Percentiles rank a stretch among this genome's conserved stretches.
phyloP scores from a whole-genome alignment of 2,888 invertebrate species.

The Cyaniris semiargus region DNA sequence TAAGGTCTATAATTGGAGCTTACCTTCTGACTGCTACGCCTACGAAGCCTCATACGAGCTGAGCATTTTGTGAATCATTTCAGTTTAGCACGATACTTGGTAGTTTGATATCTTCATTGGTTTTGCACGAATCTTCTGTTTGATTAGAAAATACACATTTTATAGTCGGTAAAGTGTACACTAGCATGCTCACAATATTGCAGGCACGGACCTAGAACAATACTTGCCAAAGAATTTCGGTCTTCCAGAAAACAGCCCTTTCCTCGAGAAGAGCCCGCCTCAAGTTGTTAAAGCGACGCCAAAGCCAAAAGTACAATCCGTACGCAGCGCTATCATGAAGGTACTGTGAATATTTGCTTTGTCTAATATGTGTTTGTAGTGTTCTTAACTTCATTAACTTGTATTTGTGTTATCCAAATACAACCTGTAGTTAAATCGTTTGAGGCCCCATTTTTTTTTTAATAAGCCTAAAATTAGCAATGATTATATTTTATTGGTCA shows the following conservation, averaged over 20 bases:
- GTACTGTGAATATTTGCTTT: constrained; percentile 40
- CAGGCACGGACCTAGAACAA: constrained; percentile 82
- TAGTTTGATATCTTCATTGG: background rate
- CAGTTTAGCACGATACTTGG: constrained; percentile 25
- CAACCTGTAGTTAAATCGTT: background rate
- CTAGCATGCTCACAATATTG: constrained; percentile 49
- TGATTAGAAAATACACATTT: constrained; percentile 23
- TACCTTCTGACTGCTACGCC: constrained; percentile 4
- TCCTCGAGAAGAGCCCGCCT: constrained; percentile 75
- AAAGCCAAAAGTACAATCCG: constrained; percentile 61
- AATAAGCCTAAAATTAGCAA: background rate
- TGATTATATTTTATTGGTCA: background rate
- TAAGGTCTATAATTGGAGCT: background rate
- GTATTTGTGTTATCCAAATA: constrained; percentile 8
- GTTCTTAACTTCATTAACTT: background rate
- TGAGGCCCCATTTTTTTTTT: background rate
- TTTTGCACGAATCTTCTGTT: constrained; percentile 19
- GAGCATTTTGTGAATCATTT: constrained; percentile 23
- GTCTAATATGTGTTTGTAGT: constrained; percentile 24
- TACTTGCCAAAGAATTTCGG: constrained; percentile 83
- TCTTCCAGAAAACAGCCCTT: constrained; percentile 77
- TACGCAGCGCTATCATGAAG: constrained; percentile 64
- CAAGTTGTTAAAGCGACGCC: constrained; percentile 64
- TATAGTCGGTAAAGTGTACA: constrained; percentile 36
- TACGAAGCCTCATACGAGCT: constrained; percentile 11